phyloP scores from a whole-genome alignment of 2,797 vertebrate species.

The Lophius americanus region DNA sequence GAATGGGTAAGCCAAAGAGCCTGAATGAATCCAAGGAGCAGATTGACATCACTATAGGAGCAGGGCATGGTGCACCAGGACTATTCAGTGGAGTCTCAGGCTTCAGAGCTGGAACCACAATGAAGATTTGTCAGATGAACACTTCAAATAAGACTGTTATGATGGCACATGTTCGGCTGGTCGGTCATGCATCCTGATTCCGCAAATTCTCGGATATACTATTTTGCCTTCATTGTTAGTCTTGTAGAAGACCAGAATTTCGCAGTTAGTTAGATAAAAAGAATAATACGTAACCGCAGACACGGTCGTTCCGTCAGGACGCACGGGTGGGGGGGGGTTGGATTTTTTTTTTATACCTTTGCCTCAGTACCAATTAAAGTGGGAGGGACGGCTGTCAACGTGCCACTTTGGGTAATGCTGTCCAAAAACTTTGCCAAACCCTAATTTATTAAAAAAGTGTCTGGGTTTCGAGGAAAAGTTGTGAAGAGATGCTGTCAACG shows the following conservation, averaged over 20 bases:
- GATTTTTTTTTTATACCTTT: slow-evolving; percentile 25
- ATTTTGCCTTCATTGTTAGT: background rate
- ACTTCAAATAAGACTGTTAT: slow-evolving; percentile 18
- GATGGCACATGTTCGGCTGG: slow-evolving; percentile 29
- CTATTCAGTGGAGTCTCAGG: background rate
- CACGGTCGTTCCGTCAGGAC: slow-evolving; percentile 45
- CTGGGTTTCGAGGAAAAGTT: slow-evolving; percentile 47
- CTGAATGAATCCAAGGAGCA: slow-evolving; percentile 20
- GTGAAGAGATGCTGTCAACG: background rate
- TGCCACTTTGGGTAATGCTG: background rate
- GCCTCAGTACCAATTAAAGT: slow-evolving; percentile 52
- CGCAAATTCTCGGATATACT: background rate
- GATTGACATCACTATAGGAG: slow-evolving; percentile 4
- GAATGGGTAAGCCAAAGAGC: slow-evolving; percentile 25
- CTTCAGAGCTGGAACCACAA: slow-evolving; percentile 9
- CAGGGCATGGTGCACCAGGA: slow-evolving; percentile 6
- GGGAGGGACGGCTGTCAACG: slow-evolving; percentile 16
- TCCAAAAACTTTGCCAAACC: slow-evolving; percentile 45
- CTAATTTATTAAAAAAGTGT: background rate
- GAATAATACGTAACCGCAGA: slow-evolving; percentile 54
- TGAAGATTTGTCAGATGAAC: slow-evolving; percentile 40
- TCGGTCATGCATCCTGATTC: no score
- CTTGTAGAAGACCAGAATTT: background rate
- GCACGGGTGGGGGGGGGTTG: slow-evolving; percentile 37
- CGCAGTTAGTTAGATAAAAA: slow-evolving; percentile 18